phyloP scores from a whole-genome alignment of 2,888 invertebrate genomes.

The Watsonalla binaria region DNA sequence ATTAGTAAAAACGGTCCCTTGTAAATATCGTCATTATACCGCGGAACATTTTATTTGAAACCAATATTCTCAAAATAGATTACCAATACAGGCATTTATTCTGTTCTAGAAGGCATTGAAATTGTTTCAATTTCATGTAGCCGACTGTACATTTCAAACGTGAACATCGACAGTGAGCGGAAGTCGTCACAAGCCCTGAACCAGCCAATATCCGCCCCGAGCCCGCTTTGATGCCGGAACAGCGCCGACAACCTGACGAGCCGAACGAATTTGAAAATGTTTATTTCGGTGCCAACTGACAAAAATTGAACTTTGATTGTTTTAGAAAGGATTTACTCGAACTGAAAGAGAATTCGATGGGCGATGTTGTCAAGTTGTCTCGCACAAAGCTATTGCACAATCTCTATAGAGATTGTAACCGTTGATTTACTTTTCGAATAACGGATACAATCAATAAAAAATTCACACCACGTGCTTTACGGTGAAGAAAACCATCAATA shows the following conservation, averaged over 20 bases:
- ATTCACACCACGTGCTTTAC: too few species aligned
- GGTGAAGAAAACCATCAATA: too few species aligned
- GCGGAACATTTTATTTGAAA: too few species aligned
- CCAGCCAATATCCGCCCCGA: conserved; percentile 48
- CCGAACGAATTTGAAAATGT: conserved; percentile 15
- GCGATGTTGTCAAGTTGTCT: neutral
- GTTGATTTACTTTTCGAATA: too few species aligned
- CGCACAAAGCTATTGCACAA: too few species aligned
- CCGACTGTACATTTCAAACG: conserved; percentile 7
- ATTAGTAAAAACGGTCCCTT: too few species aligned
- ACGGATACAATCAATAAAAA: too few species aligned
- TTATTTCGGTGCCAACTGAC: conserved; percentile 5
- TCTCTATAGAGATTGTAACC: too few species aligned
- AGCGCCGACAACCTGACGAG: conserved; percentile 24
- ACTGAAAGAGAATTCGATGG: neutral
- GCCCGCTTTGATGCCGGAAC: conserved; percentile 28
- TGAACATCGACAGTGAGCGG: conserved; percentile 27
- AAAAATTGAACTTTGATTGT: neutral
- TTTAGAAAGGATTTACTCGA: neutral
- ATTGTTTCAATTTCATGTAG: neutral
- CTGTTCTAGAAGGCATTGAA: too few species aligned
- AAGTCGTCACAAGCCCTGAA: conserved; percentile 47
- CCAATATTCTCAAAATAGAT: too few species aligned
- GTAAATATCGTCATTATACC: too few species aligned
- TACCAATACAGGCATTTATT: too few species aligned